These are phyloP conservation scores for Rhynchophorus ferrugineus DNA, from an alignment of 1,140 invertebrate species.

Conservation along the genomic window DNA sequence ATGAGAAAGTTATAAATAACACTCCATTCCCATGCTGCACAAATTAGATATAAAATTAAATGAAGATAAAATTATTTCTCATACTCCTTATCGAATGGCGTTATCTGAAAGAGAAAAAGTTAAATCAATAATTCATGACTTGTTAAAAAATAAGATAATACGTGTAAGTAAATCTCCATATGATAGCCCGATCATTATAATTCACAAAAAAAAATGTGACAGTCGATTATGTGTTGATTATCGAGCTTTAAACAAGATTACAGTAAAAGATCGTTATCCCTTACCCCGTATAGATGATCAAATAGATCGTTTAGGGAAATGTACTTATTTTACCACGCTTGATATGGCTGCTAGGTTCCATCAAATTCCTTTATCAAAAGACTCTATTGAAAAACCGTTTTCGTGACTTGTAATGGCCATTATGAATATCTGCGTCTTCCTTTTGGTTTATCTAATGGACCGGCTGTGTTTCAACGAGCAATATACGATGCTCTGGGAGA, in stretches of 20 bases:
- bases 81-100: constrained; percentile 11
- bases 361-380: constrained; percentile 32
- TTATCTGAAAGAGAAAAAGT: constrained; percentile 6
- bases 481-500: constrained; percentile 28
- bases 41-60: too few relatives aligned
- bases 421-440: constrained; percentile 36
- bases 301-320: constrained; percentile 24
- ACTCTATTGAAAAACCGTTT: constrained; percentile 31
- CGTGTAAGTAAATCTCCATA: constrained; percentile 32
- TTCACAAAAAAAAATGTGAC: constrained; percentile 30
- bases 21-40: too few relatives aligned
- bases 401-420: constrained; percentile 21
- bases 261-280: constrained; percentile 27
- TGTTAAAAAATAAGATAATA: background rate
- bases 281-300: constrained; percentile 36
- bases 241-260: constrained; percentile 28
- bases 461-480: constrained; percentile 40
- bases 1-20: too few relatives aligned
- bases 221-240: constrained; percentile 31
- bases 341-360: constrained; percentile 28
- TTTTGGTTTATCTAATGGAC: constrained; percentile 41
- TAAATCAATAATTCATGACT: constrained; percentile 4
- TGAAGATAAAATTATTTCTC: constrained; percentile 8
- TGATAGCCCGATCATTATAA: constrained; percentile 27
- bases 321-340: constrained; percentile 27